Conservation (phyloP, 1,140 invertebrate species). For the Trichoplusia ni region DNA sequence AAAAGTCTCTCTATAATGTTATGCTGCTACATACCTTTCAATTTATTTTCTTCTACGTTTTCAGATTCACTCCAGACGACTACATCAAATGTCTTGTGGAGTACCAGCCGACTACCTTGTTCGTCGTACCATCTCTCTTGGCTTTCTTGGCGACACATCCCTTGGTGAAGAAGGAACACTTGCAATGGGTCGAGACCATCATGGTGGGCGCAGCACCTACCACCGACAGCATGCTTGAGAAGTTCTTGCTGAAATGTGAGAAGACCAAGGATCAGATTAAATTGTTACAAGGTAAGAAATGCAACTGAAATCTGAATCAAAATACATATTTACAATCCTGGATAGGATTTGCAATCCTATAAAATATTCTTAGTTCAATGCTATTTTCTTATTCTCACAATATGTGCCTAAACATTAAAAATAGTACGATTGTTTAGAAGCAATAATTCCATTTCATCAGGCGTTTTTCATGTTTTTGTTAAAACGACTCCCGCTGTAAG, state of each 20-base stretch:
- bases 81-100: slow-evolving; percentile 84
- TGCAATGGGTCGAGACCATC: slow-evolving; percentile 82
- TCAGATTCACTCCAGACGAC: slow-evolving; percentile 86
- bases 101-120: slow-evolving; percentile 83
- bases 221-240: slow-evolving; percentile 84
- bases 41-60: slow-evolving; percentile 18
- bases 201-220: slow-evolving; percentile 85
- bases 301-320: too few species aligned
- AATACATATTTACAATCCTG: too few species aligned
- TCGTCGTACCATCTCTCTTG: slow-evolving; percentile 87
- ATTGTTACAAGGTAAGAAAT: slow-evolving; percentile 83
- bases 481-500: too few species aligned
- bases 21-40: too few species aligned
- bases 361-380: too few species aligned
- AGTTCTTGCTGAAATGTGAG: slow-evolving; percentile 81
- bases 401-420: too few species aligned
- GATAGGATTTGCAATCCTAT: too few species aligned
- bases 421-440: too few species aligned
- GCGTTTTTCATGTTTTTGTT: too few species aligned
- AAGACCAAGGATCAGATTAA: slow-evolving; percentile 82
- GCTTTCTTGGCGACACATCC: slow-evolving; percentile 85
- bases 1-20: too few species aligned
- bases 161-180: slow-evolving; percentile 82
- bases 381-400: too few species aligned
- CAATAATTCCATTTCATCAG: too few species aligned